These are phyloP conservation scores for Peromyscus attwateri DNA, from an alignment of 2,797 vertebrate species.

Conservation along the genomic window DNA sequence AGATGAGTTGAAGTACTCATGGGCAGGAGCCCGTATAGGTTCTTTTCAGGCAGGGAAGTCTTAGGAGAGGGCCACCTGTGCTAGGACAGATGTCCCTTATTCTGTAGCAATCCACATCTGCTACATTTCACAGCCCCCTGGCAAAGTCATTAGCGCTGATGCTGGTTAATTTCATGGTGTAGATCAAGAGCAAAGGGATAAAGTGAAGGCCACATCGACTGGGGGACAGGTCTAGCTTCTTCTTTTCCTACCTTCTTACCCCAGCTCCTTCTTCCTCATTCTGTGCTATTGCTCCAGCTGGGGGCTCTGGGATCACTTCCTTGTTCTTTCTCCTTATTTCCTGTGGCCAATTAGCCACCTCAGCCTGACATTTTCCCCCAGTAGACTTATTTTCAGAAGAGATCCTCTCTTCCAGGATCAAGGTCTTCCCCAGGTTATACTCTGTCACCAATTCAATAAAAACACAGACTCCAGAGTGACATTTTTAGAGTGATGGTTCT, in stretches of 20 bases:
- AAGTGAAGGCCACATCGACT: not conserved
- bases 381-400: not conserved
- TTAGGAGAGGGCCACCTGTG: not conserved
- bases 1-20: not conserved
- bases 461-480: conserved; percentile 21
- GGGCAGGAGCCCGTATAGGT: not conserved
- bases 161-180: not conserved
- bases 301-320: not conserved
- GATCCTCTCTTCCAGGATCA: not conserved
- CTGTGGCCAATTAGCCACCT: not conserved
- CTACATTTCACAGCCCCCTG: not conserved
- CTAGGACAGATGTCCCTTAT: conserved; percentile 28
- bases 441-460: not conserved
- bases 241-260: not conserved
- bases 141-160: not conserved
- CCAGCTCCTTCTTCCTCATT: not conserved
- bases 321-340: conserved; percentile 6
- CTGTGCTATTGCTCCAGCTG: not conserved
- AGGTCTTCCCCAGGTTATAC: not conserved
- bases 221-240: not conserved
- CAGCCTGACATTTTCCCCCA: conserved; percentile 9
- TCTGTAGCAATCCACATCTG: not conserved
- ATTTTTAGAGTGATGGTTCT: not conserved
- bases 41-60: conserved; percentile 30
- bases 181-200: not conserved